Evolutionary conservation across 2,797 vertebrate genomes (phyloP), one percentile per base, ranked within the genome.

Genomic region (Merluccius polli): DNA sequence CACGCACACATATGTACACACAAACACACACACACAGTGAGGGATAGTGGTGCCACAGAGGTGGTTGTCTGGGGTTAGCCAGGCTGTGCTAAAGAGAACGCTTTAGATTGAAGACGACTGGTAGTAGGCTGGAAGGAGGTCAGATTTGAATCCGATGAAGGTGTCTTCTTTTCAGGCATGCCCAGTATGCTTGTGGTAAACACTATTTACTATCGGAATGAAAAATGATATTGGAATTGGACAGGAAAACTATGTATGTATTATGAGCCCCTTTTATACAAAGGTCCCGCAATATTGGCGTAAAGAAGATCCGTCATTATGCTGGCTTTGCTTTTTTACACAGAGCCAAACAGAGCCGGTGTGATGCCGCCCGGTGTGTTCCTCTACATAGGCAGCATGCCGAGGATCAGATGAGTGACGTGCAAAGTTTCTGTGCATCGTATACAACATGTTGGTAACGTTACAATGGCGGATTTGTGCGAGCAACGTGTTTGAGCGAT

Each of bases 61-160:
- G 90, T 88, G 84, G 85, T 84, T 91, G 88, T 90, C 85, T 81
- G 81, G 86, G 89, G 89, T 90, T 89, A 90, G 86, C 85, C 80
- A 79, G 86, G 86, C 89, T 89, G 79, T 87, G 86, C 88, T 87
- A 74, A 88, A 88, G 88, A 90, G 59, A 86, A 79, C 87, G 86
- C 87, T 87, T 78, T 84, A 90, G 90, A 91, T 90, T 24, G 52
- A 24, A 24, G 52, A 59, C 52, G 84, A 90, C 83, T 83, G 87
- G 80, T 79, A 79, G 76, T 70, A 6, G 27, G 71, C 24, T 41
- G 76, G 83, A 82, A 72, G 75, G 33, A 29, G 84, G 85, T 81
- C 82, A 89, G 89, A 90, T 89, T 79, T 83, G 80, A 75, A 80
- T 71, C 79, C 78, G 87, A 90, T 89, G 84, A 71, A 82, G 75